Evolutionary conservation across 2,888 invertebrate species (phyloP).

Genomic region (Drosophila suboccidentalis): DNA sequence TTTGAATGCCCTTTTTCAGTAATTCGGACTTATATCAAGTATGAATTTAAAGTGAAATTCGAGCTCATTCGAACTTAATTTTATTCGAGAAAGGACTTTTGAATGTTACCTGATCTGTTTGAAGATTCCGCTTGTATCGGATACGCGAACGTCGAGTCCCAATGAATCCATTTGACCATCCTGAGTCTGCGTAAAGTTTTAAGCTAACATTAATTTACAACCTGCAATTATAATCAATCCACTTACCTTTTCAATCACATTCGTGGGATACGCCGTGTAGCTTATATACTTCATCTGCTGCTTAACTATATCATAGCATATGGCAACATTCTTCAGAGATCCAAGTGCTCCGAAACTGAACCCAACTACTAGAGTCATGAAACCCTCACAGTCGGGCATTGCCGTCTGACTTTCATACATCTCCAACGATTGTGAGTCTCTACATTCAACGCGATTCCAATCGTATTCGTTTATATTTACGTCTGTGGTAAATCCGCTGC

Average conservation of each 20-base stretch:
- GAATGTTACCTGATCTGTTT: slow-evolving; percentile 1
- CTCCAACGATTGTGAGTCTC: background rate
- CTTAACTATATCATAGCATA: slow-evolving; percentile 3
- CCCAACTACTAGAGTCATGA: slow-evolving; percentile 10
- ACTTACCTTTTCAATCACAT: slow-evolving; percentile 5
- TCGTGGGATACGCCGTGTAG: slow-evolving; percentile 7
- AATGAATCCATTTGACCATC: slow-evolving; percentile 1
- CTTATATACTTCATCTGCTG: background rate
- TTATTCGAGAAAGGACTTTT: background rate
- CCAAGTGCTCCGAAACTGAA: background rate
- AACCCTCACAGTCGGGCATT: slow-evolving; percentile 8
- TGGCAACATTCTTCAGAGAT: slow-evolving; percentile 4
- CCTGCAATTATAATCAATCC: background rate
- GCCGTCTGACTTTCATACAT: background rate
- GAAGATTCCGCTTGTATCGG: background rate
- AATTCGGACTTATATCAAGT: too few relatives aligned
- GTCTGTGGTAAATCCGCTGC: background rate
- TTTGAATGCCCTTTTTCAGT: too few relatives aligned
- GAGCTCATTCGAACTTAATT: too few relatives aligned
- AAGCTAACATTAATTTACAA: background rate
- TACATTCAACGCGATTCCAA: background rate
- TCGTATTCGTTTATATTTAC: too few relatives aligned
- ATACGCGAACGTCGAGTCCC: background rate
- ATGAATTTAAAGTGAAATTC: too few relatives aligned
- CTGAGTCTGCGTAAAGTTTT: background rate